Base-by-base conservation (phyloP, 2,113 vertebrate species). In the Fregata magnificens region DNA sequence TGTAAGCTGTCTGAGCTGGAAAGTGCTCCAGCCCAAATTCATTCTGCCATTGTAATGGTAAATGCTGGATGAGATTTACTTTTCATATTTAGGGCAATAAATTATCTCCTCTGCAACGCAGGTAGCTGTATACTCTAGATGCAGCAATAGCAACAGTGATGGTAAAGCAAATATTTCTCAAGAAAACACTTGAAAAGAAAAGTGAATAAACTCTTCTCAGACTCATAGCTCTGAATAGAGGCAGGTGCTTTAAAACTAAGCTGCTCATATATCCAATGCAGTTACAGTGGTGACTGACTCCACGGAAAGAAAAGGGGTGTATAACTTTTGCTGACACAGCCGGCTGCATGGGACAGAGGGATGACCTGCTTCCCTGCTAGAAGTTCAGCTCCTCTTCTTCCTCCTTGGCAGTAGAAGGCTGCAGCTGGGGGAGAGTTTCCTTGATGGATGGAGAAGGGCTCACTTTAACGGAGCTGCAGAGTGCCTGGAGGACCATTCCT, bases 301-400 rank as follows among this genome's bases (percentile, higher is more conserved):
- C 11, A 36, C 0, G 13, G 61, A n/a, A 61, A 66, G 67, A 45
- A 44, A 38, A 59, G 19, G 28, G 19, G 9, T 20, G 34, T 22
- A 11, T n/a, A 47, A 52, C 12, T 53, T 59, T 7, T 73, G 38
- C 45, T 66, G 74, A 18, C 24, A 31, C 16, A 20, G 52, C 44
- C 0, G 1, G 11, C 7, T n/a, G 36, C 15, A 6, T 2, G 24
- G 52, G 25, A 18, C 34, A n/a, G 52, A 66, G 28, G 28, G 10
- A 63, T 36, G 15, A 58, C 19, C 28, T 31, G 28, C 73, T 52
- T 52, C 28, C 11, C 67, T 40, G 13, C 29, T 38, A 53, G 44
- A 59, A 80, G 67, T 50, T 45, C 36, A 45, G 8, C 50, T 85
- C 11, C 31, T 44, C 58, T 49, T 71, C 49, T 32, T 65, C 31